phyloP scores from a whole-genome alignment of 2,797 vertebrate species.

The Pipistrellus nathusii region DNA sequence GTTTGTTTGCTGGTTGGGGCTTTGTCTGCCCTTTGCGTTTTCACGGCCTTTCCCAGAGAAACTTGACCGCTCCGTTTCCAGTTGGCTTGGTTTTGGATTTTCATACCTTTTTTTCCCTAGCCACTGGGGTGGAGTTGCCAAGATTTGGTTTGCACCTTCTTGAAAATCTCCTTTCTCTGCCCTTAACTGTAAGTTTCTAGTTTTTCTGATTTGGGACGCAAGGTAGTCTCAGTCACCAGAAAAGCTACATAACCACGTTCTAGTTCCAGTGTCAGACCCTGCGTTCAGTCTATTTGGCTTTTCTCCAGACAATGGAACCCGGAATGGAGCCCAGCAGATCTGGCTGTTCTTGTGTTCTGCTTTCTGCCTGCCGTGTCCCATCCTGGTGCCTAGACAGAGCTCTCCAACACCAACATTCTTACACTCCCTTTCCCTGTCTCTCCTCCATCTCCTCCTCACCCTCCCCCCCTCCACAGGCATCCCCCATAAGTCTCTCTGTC shows the following conservation, averaged over 20 bases:
- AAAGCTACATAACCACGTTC: not conserved
- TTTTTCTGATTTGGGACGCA: slow-evolving; percentile 50
- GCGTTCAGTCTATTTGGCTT: slow-evolving; percentile 42
- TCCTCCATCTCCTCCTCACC: not conserved
- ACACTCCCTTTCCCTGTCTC: not conserved
- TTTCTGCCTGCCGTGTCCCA: not conserved
- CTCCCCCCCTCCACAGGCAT: not conserved
- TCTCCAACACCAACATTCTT: not conserved
- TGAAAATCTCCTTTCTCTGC: slow-evolving; percentile 28
- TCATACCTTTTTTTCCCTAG: not conserved
- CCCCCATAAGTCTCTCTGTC: not conserved
- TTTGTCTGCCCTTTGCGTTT: not conserved
- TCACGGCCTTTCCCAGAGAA: not conserved
- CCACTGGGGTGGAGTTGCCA: not conserved
- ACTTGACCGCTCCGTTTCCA: not conserved
- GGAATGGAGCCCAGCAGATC: slow-evolving; percentile 55
- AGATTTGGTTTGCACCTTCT: slow-evolving; percentile 22
- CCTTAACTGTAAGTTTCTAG: not conserved
- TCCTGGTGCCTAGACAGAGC: slow-evolving; percentile 35
- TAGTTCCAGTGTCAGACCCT: not conserved
- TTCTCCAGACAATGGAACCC: slow-evolving; percentile 54
- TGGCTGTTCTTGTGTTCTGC: slow-evolving; percentile 47
- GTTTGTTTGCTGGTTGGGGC: not conserved
- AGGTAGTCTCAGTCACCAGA: not conserved
- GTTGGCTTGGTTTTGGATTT: slow-evolving; percentile 5